Conservation (phyloP, 2,113 vertebrate species). For the Prunella himalayana region DNA sequence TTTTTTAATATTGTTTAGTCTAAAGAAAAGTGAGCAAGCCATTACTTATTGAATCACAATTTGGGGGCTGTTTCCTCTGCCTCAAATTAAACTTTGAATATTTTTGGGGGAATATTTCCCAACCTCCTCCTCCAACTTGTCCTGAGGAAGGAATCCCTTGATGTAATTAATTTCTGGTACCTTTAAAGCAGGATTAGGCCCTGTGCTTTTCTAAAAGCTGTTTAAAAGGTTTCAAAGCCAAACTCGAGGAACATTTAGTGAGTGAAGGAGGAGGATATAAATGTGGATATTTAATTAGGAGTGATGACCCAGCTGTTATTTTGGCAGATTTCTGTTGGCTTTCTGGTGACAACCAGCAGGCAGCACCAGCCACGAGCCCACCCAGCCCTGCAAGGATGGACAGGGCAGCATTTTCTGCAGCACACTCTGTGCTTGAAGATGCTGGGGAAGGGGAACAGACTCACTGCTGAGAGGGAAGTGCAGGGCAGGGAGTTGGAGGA, state of each 20-base stretch:
- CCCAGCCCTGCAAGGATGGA: background rate
- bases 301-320: background rate
- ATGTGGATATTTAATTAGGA: background rate
- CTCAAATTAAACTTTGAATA: background rate
- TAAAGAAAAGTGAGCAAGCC: slow-evolving; percentile 42
- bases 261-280: background rate
- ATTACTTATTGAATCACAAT: background rate
- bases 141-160: background rate
- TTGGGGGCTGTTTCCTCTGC: background rate
- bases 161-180: accelerated
- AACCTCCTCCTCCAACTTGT: background rate
- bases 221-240: background rate
- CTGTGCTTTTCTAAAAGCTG: background rate
- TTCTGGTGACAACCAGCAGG: background rate
- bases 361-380: background rate
- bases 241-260: background rate
- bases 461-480: background rate
- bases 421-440: background rate
- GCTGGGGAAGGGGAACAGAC: background rate
- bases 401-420: background rate
- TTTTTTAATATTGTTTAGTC: slow-evolving; percentile 84
- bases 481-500: background rate
- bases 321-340: background rate
- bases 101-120: background rate
- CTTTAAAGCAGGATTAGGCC: background rate